phyloP scores from a whole-genome alignment of 2,113 vertebrate genomes.

The Quiscalus mexicanus region DNA sequence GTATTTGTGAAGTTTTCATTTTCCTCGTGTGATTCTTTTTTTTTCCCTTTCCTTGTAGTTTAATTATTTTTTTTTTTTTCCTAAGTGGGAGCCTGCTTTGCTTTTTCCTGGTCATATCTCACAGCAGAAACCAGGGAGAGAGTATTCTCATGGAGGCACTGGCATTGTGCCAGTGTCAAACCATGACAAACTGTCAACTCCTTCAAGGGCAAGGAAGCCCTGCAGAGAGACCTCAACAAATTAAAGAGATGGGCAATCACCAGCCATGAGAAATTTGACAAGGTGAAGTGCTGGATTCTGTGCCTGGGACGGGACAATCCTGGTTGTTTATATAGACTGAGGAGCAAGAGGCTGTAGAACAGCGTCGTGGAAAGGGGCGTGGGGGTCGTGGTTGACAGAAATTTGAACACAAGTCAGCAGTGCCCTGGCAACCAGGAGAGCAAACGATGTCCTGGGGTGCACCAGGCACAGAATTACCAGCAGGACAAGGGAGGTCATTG shows the following conservation, averaged over 20 bases:
- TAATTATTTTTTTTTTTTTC: no score
- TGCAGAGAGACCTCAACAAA: background rate
- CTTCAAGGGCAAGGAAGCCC: background rate
- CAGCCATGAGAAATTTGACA: background rate
- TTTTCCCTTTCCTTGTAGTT: no score
- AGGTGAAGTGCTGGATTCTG: background rate
- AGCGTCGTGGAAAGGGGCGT: accelerated
- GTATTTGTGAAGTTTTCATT: no score
- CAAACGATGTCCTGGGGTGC: accelerated
- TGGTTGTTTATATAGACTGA: background rate
- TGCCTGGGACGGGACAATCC: accelerated
- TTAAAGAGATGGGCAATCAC: background rate
- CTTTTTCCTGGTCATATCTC: no score
- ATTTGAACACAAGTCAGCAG: background rate
- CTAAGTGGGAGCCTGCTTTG: no score
- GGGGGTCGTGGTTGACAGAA: accelerated
- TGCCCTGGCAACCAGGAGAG: background rate
- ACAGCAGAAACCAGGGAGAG: no score
- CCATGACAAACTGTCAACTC: no score
- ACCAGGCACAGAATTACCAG: background rate
- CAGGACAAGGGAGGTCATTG: accelerated
- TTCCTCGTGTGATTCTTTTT: no score
- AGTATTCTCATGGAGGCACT: no score
- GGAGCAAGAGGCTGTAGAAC: background rate
- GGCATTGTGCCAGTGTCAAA: no score